Percentiles rank a stretch among this genome's conserved stretches.
Evolutionary conservation across 2,888 invertebrate species (phyloP).

Genomic region (Psococerastis gibbosa): DNA sequence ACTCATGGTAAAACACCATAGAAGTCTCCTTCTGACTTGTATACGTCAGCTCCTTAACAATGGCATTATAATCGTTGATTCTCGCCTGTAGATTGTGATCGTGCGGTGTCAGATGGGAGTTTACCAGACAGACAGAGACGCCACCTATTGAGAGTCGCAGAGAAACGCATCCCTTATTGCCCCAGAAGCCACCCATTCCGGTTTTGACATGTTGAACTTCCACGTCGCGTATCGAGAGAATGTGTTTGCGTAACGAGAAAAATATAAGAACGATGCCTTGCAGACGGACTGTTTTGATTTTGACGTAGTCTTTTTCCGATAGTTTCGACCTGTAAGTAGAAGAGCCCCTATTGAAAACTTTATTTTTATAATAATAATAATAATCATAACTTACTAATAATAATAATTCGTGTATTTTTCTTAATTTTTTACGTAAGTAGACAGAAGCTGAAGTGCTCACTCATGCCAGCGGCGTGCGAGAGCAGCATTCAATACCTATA

Average conservation of each 20-base stretch:
- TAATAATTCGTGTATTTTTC: too few relatives aligned
- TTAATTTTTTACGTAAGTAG: too few relatives aligned
- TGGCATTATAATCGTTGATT: conserved; percentile 71
- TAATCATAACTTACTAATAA: too few relatives aligned
- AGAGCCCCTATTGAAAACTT: too few relatives aligned
- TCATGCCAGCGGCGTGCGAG: too few relatives aligned
- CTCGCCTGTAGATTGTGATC: conserved; percentile 68
- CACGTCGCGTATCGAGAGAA: conserved; percentile 63
- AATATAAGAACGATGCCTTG: conserved; percentile 67
- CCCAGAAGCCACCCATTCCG: conserved; percentile 85
- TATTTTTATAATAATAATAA: too few relatives aligned
- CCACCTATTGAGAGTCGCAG: conserved; percentile 74
- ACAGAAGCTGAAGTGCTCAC: too few relatives aligned
- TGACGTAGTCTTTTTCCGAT: conserved; percentile 48
- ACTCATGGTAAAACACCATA: conserved; percentile 85
- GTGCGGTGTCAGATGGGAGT: conserved; percentile 80
- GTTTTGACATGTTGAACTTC: conserved; percentile 78
- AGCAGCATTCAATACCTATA: too few relatives aligned
- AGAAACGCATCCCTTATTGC: conserved; percentile 89
- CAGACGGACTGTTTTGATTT: conserved; percentile 59
- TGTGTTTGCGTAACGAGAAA: conserved; percentile 58
- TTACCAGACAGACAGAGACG: conserved; percentile 72
- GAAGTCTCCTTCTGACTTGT: conserved; percentile 49
- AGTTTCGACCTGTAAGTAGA: conserved; percentile 43
- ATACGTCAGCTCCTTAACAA: conserved; percentile 66